Conservation (phyloP, 2,888 invertebrate species). For the Gandaritis pyraliata region DNA sequence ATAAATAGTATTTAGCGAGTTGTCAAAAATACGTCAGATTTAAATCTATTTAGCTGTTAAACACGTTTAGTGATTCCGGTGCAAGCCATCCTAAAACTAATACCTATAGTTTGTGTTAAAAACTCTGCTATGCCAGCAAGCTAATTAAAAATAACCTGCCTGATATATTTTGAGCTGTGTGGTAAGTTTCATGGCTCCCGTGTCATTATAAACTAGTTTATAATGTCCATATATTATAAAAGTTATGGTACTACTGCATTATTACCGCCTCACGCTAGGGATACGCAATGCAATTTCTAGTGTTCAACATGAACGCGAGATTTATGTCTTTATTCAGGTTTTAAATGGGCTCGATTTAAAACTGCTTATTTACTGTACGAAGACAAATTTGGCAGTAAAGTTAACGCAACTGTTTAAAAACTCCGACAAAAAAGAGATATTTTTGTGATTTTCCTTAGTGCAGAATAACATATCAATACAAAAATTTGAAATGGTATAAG, state of each 20-base stretch:
- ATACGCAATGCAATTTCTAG: slow-evolving; percentile 25
- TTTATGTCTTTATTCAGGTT: slow-evolving; percentile 8
- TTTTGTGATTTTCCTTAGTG: not conserved
- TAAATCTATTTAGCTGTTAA: too few relatives aligned
- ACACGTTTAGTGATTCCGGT: too few relatives aligned
- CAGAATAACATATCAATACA: too few relatives aligned
- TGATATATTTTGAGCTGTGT: slow-evolving; percentile 14
- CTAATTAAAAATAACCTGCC: not conserved
- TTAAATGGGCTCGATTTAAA: slow-evolving; percentile 6
- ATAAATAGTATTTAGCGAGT: too few relatives aligned
- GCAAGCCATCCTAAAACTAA: too few relatives aligned
- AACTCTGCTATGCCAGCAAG: too few relatives aligned
- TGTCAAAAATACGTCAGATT: too few relatives aligned
- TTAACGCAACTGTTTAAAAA: not conserved
- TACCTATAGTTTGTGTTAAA: too few relatives aligned
- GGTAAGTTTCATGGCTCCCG: slow-evolving; percentile 30
- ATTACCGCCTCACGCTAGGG: slow-evolving; percentile 35
- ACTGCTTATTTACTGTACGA: not conserved
- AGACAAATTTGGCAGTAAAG: not conserved
- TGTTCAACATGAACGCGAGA: slow-evolving; percentile 25
- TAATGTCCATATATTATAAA: slow-evolving; percentile 40
- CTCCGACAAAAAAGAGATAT: not conserved
- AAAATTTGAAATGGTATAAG: too few relatives aligned
- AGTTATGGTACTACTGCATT: slow-evolving; percentile 37
- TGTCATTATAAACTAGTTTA: slow-evolving; percentile 43